Evolutionary conservation across 2,113 vertebrate species (phyloP).

Genomic region (Nyctibius bracteatus): DNA sequence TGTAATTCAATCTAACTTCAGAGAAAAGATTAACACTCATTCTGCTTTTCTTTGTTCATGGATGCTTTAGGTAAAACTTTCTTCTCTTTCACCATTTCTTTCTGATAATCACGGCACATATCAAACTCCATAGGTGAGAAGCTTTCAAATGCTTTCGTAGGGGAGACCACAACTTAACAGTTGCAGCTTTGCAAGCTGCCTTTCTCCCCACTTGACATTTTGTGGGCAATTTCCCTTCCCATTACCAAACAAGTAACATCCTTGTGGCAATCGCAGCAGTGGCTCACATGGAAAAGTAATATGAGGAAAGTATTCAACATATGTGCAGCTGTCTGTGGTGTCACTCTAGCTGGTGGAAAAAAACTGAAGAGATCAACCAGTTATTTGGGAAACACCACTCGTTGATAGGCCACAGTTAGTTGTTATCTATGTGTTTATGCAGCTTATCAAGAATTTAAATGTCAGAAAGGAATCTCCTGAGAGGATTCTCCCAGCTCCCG

Average conservation of each 20-base stretch:
- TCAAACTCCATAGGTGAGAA: neutral
- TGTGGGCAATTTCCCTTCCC: neutral
- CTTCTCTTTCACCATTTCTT: neutral
- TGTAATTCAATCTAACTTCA: neutral
- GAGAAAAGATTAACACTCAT: neutral
- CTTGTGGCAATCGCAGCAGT: neutral
- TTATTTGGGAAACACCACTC: neutral
- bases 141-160: neutral
- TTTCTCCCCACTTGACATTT: constrained; percentile 1
- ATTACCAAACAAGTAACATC: neutral
- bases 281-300: constrained; percentile 20
- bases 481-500: neutral
- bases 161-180: neutral
- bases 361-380: neutral
- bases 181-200: neutral
- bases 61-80: neutral
- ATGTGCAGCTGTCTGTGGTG: constrained; percentile 53
- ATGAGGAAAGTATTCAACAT: neutral
- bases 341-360: neutral
- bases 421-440: neutral
- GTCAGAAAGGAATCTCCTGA: neutral
- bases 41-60: neutral
- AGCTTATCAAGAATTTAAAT: neutral
- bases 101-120: neutral
- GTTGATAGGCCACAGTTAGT: neutral